These are phyloP conservation scores for Steinernema feltiae DNA, from an alignment of 1,140 invertebrate species.

Conservation along the genomic window DNA sequence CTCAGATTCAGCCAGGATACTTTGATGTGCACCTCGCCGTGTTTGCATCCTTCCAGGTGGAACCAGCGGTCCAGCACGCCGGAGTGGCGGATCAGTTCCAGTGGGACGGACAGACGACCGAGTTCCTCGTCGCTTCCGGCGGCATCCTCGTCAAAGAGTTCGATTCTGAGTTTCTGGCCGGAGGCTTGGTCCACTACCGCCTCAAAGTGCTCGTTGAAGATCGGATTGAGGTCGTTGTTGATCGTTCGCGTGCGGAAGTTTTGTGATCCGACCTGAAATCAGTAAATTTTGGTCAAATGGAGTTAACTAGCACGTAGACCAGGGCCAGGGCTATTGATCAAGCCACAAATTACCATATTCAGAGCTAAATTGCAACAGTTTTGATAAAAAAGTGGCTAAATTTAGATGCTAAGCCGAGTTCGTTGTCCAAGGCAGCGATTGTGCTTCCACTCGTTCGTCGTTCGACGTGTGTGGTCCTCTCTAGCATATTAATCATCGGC, in stretches of 20 bases:
- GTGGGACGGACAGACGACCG: conserved; percentile 45
- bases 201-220: conserved; percentile 57
- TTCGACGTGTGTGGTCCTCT: too few relatives aligned
- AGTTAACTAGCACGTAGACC: too few relatives aligned
- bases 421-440: too few relatives aligned
- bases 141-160: conserved; percentile 55
- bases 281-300: not conserved
- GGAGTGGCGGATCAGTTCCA: conserved; percentile 36
- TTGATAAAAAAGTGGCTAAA: too few relatives aligned
- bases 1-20: conserved; percentile 49
- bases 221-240: conserved; percentile 55
- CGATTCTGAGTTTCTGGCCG: conserved; percentile 52
- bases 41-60: conserved; percentile 56
- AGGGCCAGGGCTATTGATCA: too few relatives aligned
- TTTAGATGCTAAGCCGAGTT: too few relatives aligned
- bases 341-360: too few relatives aligned
- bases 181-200: conserved; percentile 57
- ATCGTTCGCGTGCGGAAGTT: conserved; percentile 50
- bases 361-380: too few relatives aligned
- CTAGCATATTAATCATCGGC: too few relatives aligned
- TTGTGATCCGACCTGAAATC: conserved; percentile 48
- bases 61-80: conserved; percentile 45
- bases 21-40: conserved; percentile 53
- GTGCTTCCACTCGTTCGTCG: too few relatives aligned
- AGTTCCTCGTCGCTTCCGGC: conserved; percentile 54